Evolutionary conservation across 2,113 vertebrate genomes (phyloP), one percentile per base, ranked within the genome.

Genomic region (Caracal caracal): DNA sequence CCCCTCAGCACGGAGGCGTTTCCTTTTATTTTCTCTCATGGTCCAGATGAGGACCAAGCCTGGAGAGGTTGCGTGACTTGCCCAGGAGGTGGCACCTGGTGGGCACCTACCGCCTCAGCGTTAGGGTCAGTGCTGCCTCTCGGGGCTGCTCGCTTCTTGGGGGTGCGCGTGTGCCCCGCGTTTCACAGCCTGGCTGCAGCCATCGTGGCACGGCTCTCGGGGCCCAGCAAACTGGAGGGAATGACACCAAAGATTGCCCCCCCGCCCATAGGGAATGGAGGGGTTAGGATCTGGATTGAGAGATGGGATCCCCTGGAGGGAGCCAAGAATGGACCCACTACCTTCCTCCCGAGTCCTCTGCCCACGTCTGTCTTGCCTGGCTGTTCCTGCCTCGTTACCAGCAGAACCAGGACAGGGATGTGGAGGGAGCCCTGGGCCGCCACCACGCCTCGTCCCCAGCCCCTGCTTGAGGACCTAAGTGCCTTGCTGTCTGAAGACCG

Each of bases 101-200:
- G 78, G 71, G 37, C 13, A 15, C 66, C n/a, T 35, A 35, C 30
- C 37, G 26, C 28, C 26, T 49, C 53, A 37, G 30, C 13, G 59
- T 47, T 19, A 65, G 53, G 51, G 76, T 70, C 10, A 15, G 33
- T 1, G 56, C n/a, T 40, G 15, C 49, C 63, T 78, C 51, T n/a
- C 10, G 15, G 43, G 35, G 26, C 35, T 13, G 20, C 68, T 85
- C 43, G 37, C 43, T 79, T 33, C 49, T 61, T 13, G 8, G 26
- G 73, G 65, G 11, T 15, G 1, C 30, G 49, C 37, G 9, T 0
- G 1, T 30, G 16, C n/a, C 51, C 78, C 0, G 10, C 0, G 11
- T 78, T 28, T 47, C 61, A 59, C n/a, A 61, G 26, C 19, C 49
- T 76, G 70, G 56, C 40, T 19, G 80, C 26, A 7, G 53, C 11